Evolutionary conservation across 2,113 vertebrate species (phyloP).

Genomic region (Paramormyrops kingsleyae): DNA sequence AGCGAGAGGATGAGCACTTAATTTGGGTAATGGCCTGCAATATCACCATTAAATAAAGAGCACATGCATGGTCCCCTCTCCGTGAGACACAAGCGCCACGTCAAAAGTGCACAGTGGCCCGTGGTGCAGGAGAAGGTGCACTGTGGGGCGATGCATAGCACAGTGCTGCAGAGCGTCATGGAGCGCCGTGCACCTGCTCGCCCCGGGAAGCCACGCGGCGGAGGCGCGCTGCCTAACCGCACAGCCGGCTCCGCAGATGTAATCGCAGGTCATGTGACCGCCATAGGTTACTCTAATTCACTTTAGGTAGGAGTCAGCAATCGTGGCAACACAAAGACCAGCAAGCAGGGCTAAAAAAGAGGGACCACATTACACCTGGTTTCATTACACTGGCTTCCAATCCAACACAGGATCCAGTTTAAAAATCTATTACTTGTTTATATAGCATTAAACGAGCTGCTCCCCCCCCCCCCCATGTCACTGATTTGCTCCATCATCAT

Average conservation of each 20-base stretch:
- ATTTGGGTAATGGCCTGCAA: neutral
- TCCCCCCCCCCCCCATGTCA: neutral
- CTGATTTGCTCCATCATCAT: neutral
- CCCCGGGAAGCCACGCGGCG: neutral
- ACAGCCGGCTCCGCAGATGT: neutral
- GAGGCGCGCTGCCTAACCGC: neutral
- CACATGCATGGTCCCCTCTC: neutral
- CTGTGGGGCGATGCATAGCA: neutral
- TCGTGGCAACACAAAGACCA: neutral
- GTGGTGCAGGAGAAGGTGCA: neutral
- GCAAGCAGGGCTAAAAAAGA: neutral
- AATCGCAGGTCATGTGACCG: neutral
- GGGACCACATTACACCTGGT: neutral
- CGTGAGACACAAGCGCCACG: neutral
- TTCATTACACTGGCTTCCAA: neutral
- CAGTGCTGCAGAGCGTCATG: neutral
- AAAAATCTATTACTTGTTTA: neutral
- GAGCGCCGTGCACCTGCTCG: neutral
- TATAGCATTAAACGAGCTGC: neutral
- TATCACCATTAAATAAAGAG: neutral
- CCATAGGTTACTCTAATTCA: neutral
- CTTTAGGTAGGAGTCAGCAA: neutral
- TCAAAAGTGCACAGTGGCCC: neutral
- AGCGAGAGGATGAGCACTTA: neutral
- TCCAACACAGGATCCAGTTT: neutral